Base-by-base conservation (phyloP, 2,113 vertebrate genomes). In the Lepus europaeus region DNA sequence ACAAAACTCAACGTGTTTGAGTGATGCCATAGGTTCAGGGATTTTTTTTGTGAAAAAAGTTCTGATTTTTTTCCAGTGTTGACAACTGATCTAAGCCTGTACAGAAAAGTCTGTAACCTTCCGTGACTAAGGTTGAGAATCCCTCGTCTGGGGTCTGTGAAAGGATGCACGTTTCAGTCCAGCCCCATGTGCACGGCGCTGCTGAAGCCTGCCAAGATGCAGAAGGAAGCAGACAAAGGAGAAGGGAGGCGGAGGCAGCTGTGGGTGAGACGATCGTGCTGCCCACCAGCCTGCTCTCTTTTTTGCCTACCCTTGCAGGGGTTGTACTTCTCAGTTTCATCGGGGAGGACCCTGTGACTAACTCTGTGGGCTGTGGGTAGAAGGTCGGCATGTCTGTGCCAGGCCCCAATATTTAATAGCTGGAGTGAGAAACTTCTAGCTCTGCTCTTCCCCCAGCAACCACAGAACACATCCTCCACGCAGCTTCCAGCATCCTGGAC, bases 11-110 rank as follows among this genome's bases (percentile, higher is more conserved):
- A 29, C 77, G 49, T 16, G 72, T 76, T 86, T 89, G 61, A 84
- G 45, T 93, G 29, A 53, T 77, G 12, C 3, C n/a, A 33, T 23
- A 39, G 49, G 36, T 69, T 73, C 27, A 20, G 20, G 49, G 45
- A 45, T 45, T 45, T 45, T 33, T 87, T 89, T 72, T 68, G 70
- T 17, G 16, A 64, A 33, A 51, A 59, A 94, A 68, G 11, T 73
- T 89, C 63, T 29, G 39, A 84, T 29, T 31, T 78, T 87, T 87
- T 70, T 45, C n/a, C 45, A 45, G 6, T 45, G 45, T 76, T 87
- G 29, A 49, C 59, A 90, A 76, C 49, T 49, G 25, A 78, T 73
- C 72, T 3, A 68, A 49, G 87, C 63, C n/a, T 9, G 6, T 69
- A 14, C 22, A 64, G n/a, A 68, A 14, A 0, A 69, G 70, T 29